phyloP scores from a whole-genome alignment of 1,140 invertebrate species.

The Dolichoris vasculosae region DNA sequence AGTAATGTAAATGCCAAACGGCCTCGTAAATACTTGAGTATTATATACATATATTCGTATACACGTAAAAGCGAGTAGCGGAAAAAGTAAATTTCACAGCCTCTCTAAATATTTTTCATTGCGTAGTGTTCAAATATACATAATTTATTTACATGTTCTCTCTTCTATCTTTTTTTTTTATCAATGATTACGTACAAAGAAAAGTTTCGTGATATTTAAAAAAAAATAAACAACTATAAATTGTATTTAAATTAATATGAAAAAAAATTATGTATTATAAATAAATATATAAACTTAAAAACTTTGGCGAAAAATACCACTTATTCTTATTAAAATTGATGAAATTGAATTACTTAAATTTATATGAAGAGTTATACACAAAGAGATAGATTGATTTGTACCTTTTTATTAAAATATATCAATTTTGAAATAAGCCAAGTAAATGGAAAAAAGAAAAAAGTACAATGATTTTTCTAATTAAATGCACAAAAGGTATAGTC shows the following conservation, averaged over 20 bases:
- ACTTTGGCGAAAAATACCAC: too few species aligned
- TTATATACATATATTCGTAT: background rate
- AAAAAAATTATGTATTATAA: background rate
- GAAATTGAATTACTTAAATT: background rate
- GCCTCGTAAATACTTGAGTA: background rate
- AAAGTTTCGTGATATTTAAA: background rate
- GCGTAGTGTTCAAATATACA: constrained; percentile 13
- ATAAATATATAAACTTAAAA: too few species aligned
- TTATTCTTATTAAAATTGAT: too few species aligned
- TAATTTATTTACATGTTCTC: background rate
- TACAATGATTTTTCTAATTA: background rate
- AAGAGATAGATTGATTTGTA: background rate
- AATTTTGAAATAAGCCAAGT: too few species aligned
- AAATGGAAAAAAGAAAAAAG: too few species aligned
- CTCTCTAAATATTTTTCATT: constrained; percentile 25
- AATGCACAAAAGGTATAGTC: background rate
- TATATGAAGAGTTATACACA: background rate
- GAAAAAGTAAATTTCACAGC: constrained; percentile 26
- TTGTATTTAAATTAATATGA: background rate
- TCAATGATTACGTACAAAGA: background rate
- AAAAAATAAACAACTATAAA: background rate
- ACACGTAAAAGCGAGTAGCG: background rate
- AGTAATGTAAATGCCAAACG: constrained; percentile 34
- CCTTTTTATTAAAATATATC: too few species aligned
- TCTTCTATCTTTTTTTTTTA: background rate